Evolutionary conservation across 2,888 invertebrate species (phyloP).

Genomic region (Unio pictorum): DNA sequence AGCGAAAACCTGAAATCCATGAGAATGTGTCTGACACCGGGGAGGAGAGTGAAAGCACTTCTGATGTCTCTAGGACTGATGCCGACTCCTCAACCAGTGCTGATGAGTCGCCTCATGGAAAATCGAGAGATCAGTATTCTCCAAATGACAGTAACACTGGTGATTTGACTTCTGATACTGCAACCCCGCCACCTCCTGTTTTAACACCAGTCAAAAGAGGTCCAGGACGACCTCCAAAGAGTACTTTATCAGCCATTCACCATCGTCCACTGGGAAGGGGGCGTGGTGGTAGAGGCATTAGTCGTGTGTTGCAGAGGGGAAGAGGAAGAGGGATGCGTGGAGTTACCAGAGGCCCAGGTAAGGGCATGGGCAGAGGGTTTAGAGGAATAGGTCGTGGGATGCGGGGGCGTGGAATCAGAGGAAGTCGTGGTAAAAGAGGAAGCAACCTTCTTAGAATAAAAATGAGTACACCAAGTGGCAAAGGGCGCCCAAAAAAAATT

Average conservation of each 20-base stretch:
- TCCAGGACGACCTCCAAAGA: conserved; percentile 10
- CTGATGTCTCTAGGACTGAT: conserved; percentile 14
- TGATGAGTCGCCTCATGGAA: neutral
- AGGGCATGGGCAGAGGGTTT: conserved; percentile 26
- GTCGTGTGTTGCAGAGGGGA: conserved; percentile 6
- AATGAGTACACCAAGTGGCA: too few relatives aligned
- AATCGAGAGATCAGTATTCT: conserved; percentile 2
- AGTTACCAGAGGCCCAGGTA: conserved; percentile 15
- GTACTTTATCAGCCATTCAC: conserved; percentile 18
- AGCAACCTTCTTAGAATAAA: neutral
- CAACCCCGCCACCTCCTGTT: conserved; percentile 15
- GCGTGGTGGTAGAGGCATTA: neutral
- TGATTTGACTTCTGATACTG: neutral
- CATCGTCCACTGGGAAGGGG: conserved; percentile 9
- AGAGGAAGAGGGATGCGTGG: conserved; percentile 16
- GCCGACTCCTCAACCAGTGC: conserved; percentile 1
- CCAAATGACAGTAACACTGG: conserved; percentile 3
- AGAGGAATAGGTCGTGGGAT: conserved; percentile 13
- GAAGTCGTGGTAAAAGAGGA: conserved; percentile 7
- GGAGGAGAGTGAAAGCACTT: conserved; percentile 9
- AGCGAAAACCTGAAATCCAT: neutral
- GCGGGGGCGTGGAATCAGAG: conserved; percentile 3
- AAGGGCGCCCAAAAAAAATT: too few relatives aligned
- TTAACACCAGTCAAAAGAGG: conserved; percentile 18
- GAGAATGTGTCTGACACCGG: conserved; percentile 1